Conservation (phyloP, 2,797 vertebrate genomes). For the Bovichtus diacanthus region DNA sequence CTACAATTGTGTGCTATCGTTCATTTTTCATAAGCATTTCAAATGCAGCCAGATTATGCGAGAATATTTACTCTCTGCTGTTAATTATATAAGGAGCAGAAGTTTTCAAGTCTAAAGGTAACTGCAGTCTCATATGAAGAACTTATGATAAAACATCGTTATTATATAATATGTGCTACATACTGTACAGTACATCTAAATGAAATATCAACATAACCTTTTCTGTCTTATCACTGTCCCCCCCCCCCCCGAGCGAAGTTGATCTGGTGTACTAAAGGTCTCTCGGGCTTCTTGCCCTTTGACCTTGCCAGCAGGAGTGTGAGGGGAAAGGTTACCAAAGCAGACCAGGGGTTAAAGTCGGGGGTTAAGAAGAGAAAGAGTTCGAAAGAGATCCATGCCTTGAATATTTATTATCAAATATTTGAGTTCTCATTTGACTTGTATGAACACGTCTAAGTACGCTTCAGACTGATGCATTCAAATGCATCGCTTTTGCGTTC, state of each 20-base stretch:
- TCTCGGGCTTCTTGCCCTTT: constrained; percentile 14
- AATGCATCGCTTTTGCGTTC: not conserved
- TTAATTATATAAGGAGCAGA: constrained; percentile 8
- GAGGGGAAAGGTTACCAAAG: constrained; percentile 19
- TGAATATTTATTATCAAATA: not conserved
- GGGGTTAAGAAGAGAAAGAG: not conserved
- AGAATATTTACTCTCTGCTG: not conserved
- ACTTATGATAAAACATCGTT: not conserved
- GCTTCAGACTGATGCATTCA: not conserved
- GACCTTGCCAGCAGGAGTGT: constrained; percentile 18
- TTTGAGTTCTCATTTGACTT: not conserved
- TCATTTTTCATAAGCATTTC: constrained; percentile 9
- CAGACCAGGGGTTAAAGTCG: constrained; percentile 6
- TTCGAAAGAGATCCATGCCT: not conserved
- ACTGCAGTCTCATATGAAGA: constrained; percentile 11
- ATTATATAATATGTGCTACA: constrained; percentile 13
- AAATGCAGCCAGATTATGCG: not conserved
- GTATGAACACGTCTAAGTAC: not conserved
- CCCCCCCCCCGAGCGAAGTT: constrained; percentile 6
- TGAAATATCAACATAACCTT: not conserved
- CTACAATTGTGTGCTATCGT: not conserved
- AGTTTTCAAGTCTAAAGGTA: constrained; percentile 21
- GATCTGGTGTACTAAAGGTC: not conserved
- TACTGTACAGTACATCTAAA: constrained; percentile 1
- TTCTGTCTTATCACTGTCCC: not conserved